These are phyloP conservation scores for Martes martes DNA, from an alignment of 2,113 vertebrate species.

Conservation along the genomic window DNA sequence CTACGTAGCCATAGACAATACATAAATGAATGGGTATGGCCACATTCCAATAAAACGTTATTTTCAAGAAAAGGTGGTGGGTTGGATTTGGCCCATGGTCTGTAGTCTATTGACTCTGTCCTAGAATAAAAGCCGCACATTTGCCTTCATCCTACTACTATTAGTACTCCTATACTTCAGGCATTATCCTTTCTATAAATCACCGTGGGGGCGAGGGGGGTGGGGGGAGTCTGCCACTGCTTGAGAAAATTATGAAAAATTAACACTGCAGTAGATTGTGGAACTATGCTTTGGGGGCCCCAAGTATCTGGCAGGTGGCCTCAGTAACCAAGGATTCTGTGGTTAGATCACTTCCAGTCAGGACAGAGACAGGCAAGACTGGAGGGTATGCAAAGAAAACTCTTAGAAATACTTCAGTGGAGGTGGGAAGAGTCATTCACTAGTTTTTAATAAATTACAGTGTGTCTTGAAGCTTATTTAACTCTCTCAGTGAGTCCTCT, in stretches of 20 bases:
- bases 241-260: background rate
- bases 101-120: background rate
- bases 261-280: background rate
- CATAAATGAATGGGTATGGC: background rate
- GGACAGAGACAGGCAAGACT: background rate
- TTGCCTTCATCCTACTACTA: background rate
- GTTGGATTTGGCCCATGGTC: background rate
- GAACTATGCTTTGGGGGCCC: background rate
- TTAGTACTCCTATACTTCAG: background rate
- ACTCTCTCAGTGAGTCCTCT: background rate
- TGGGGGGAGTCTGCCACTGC: background rate
- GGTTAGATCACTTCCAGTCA: background rate
- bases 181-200: background rate
- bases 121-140: background rate
- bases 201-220: fast-evolving
- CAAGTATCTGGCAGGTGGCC: too few relatives aligned
- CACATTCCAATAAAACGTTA: background rate
- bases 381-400: background rate
- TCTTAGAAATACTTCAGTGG: background rate
- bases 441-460: background rate
- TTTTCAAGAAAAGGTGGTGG: background rate
- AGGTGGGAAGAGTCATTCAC: background rate
- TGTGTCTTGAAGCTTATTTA: background rate
- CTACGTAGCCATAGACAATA: background rate
- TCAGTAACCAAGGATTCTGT: background rate